Evolutionary conservation across 2,797 vertebrate genomes (phyloP), one percentile per base, ranked within the genome.

Genomic region (Pangasius macronema): DNA sequence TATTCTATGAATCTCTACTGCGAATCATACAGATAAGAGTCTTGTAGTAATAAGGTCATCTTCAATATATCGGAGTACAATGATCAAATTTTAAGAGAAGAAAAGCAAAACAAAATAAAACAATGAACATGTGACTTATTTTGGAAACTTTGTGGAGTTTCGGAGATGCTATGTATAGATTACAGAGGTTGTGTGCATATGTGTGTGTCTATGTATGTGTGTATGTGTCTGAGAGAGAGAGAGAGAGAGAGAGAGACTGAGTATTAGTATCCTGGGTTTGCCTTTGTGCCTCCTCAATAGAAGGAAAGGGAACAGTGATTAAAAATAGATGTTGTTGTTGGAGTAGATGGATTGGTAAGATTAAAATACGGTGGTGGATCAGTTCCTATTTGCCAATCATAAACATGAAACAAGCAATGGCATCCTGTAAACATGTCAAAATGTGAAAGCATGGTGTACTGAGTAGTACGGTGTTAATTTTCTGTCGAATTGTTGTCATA

Each of bases 251-350:
- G 36, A 4, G 42, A 16, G 73, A 75, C 83, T 89, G 30, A 16
- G 18, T 73, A 85, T 86, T 83, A 88, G 42, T 61, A 79, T 88
- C 83, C 87, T 85, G 83, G 30, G 16, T 11, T 87, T 89, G 88
- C 46, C 75, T 77, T 84, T 70, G 68, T 70, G 75, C 30, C 70
- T 42, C 8, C 75, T 84, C 70, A 91, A 84, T 91, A 83, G 53
- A 68, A 88, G 87, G 83, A 83, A 87, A 84, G 63, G 49, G 84
- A 86, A 70, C 46, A 30, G 68, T 67, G 33, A 57, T 83, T 89
- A 92, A 88, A 91, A 89, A 89, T 87, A 86, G 87, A 82, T 80
- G 27, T 51, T 24, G 53, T 89, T 88, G 10, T 83, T 83, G 51
- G 59, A 49, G 55, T 27, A 86, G 42, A 87, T 85, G n/a, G 77